phyloP scores from a whole-genome alignment of 2,888 invertebrate species.

The Seira musarum region DNA sequence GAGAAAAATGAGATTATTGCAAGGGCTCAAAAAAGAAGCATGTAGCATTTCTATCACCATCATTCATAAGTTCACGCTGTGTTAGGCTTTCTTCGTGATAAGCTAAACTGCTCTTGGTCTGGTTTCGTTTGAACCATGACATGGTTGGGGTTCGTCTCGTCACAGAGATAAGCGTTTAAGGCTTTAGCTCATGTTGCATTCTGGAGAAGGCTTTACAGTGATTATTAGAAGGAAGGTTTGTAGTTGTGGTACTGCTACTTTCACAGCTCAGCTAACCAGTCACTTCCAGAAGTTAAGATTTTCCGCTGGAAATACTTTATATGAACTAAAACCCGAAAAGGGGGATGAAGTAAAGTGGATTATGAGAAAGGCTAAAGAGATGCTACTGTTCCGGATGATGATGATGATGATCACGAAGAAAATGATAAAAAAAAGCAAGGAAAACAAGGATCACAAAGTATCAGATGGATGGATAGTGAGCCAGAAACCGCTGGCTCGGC shows the following conservation, averaged over 20 bases:
- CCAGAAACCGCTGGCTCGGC: conserved; percentile 43
- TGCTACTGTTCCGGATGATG: not conserved
- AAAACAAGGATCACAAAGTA: not conserved
- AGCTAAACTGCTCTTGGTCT: not conserved
- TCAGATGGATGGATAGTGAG: conserved; percentile 30
- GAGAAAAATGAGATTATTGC: conserved; percentile 3
- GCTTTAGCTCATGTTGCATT: conserved; percentile 1
- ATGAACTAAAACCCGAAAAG: not conserved
- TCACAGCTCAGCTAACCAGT: conserved; percentile 17
- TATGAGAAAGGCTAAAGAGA: conserved; percentile 19
- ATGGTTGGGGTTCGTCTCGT: too few species aligned
- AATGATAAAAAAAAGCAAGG: not conserved
- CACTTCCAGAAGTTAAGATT: conserved; percentile 40
- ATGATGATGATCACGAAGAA: conserved; percentile 8
- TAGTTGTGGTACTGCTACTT: not conserved
- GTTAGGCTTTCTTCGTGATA: not conserved
- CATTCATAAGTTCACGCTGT: conserved; percentile 7
- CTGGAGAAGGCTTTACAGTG: not conserved
- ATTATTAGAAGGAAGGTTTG: not conserved
- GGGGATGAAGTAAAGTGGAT: conserved; percentile 28
- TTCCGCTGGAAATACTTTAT: conserved; percentile 23
- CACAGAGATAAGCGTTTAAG: not conserved
- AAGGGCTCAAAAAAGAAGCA: not conserved
- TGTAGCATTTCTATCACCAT: not conserved
- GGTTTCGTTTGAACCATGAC: not conserved